Evolutionary conservation across 2,888 invertebrate genomes (phyloP).

Genomic region (Isotomurus palustris): DNA sequence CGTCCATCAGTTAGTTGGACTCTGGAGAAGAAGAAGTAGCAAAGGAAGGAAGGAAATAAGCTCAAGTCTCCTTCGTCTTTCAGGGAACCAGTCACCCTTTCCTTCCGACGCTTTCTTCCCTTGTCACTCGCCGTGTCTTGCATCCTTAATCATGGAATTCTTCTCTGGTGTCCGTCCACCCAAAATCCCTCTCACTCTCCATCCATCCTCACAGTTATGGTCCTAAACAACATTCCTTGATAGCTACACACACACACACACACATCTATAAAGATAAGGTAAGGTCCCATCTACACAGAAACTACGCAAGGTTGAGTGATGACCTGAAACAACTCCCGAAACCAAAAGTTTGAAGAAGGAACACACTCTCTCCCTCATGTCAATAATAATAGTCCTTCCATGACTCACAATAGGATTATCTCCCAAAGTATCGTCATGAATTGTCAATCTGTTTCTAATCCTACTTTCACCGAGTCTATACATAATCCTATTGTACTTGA

Average conservation of each 20-base stretch:
- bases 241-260: too few species aligned
- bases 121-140: conserved; percentile 8
- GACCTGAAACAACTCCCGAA: conserved; percentile 1
- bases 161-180: background rate
- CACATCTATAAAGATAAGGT: too few species aligned
- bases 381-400: background rate
- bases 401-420: background rate
- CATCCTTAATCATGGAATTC: conserved; percentile 6
- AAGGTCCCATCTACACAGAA: too few species aligned
- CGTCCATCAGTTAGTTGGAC: background rate
- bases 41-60: background rate
- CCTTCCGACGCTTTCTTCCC: conserved; percentile 2
- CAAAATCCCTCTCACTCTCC: too few species aligned
- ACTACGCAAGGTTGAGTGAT: background rate
- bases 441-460: conserved; percentile 4
- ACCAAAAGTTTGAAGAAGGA: background rate
- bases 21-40: background rate
- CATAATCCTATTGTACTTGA: too few species aligned
- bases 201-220: too few species aligned
- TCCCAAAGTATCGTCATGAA: conserved; percentile 4
- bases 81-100: conserved; percentile 3
- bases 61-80: background rate
- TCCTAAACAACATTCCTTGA: too few species aligned
- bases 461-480: too few species aligned
- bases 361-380: background rate